Conservation (phyloP, 1,140 invertebrate species). For the Zaprionus inermis region DNA sequence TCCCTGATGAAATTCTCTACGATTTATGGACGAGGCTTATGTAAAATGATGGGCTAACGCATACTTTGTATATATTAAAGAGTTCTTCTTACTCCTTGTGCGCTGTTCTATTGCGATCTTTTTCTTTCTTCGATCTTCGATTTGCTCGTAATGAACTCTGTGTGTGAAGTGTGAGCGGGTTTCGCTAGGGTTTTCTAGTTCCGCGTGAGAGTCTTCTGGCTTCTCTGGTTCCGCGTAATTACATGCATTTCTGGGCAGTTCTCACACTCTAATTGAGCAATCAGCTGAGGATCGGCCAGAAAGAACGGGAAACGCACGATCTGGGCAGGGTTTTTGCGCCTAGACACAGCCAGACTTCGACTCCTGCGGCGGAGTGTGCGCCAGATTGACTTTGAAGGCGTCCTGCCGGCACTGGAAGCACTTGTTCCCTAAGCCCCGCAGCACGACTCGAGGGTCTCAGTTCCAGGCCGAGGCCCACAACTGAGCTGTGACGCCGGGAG, state of each 20-base stretch:
- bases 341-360: slow-evolving; percentile 18
- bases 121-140: background rate
- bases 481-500: slow-evolving; percentile 73
- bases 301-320: slow-evolving; percentile 4
- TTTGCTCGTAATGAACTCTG: slow-evolving; percentile 2
- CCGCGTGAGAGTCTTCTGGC: slow-evolving; percentile 35
- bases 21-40: too few species aligned
- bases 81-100: too few species aligned
- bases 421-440: slow-evolving; percentile 36
- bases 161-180: slow-evolving; percentile 18
- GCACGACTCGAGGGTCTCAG: background rate
- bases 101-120: too few species aligned
- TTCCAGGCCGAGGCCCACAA: slow-evolving; percentile 50
- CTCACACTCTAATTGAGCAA: slow-evolving; percentile 69
- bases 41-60: too few species aligned
- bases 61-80: too few species aligned
- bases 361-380: slow-evolving; percentile 40
- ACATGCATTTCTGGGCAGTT: slow-evolving; percentile 39
- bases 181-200: slow-evolving; percentile 42
- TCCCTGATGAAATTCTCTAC: slow-evolving; percentile 14
- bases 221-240: slow-evolving; percentile 62
- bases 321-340: slow-evolving; percentile 7
- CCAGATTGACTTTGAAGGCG: slow-evolving; percentile 36
- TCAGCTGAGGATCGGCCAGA: slow-evolving; percentile 33
- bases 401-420: slow-evolving; percentile 53